A percentile compares a stretch with the other conserved stretches of the same genome.
phyloP scores from a whole-genome alignment of 1,140 invertebrate species.

The Eumeta japonica region DNA sequence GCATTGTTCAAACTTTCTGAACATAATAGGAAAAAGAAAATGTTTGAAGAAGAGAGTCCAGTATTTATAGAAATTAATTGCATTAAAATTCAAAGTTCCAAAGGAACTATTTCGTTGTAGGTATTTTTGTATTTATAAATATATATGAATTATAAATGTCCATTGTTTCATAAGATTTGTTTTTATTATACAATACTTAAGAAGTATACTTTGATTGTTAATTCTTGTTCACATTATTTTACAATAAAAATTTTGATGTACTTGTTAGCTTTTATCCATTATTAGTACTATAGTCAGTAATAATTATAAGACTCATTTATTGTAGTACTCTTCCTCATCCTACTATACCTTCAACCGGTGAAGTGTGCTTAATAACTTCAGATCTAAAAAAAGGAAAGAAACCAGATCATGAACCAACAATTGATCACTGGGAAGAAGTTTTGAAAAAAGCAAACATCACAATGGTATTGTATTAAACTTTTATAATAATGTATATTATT shows the following conservation, averaged over 20 bases:
- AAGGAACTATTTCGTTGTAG: conserved; percentile 40
- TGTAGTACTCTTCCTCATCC: conserved; percentile 39
- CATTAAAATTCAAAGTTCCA: conserved; percentile 40
- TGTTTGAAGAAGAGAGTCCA: conserved; percentile 39
- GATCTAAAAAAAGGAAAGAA: conserved; percentile 56
- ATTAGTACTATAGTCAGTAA: too few relatives aligned
- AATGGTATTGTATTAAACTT: conserved; percentile 5
- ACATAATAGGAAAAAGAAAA: conserved; percentile 33
- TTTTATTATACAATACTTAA: too few relatives aligned
- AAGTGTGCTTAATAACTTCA: conserved; percentile 58
- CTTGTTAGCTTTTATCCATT: too few relatives aligned
- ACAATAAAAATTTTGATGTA: too few relatives aligned
- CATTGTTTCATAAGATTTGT: too few relatives aligned
- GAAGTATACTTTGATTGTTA: too few relatives aligned
- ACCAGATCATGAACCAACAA: conserved; percentile 62
- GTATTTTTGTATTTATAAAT: conserved; percentile 14
- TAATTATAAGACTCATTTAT: too few relatives aligned
- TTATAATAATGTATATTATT: conserved; percentile 3
- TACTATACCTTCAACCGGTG: conserved; percentile 42
- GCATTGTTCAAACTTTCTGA: conserved; percentile 30
- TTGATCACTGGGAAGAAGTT: conserved; percentile 60
- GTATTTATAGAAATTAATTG: conserved; percentile 44
- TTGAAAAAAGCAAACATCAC: conserved; percentile 52
- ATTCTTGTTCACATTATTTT: too few relatives aligned
- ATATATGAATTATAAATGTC: neutral